Percentiles rank a stretch among this genome's conserved stretches.
Conservation (phyloP, 2,113 vertebrate genomes). For the Gracilinanus agilis region DNA sequence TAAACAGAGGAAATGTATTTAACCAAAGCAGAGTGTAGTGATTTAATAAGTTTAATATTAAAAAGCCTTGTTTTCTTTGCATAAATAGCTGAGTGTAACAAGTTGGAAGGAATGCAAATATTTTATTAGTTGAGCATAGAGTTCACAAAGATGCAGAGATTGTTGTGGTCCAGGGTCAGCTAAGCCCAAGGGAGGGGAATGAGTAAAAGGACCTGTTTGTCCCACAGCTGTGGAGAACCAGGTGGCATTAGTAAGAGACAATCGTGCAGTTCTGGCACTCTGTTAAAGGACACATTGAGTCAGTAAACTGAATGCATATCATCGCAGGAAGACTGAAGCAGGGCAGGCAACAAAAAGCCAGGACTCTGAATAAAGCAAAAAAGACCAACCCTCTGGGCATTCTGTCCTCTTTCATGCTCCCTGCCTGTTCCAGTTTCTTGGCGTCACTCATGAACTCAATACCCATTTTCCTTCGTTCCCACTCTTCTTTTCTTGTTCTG, state of each 20-base stretch:
- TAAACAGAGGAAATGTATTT: constrained; percentile 54
- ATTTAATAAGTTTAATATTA: constrained; percentile 18
- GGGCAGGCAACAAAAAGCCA: constrained; percentile 78
- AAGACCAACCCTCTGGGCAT: constrained; percentile 86
- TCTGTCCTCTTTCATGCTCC: constrained; percentile 84
- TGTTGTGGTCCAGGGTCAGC: constrained; percentile 52
- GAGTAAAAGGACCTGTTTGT: constrained; percentile 56
- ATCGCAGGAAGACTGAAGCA: constrained; percentile 78
- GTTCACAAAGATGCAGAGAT: constrained; percentile 75
- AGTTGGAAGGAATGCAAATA: constrained; percentile 66
- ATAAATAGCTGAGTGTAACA: constrained; percentile 43
- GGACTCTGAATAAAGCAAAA: constrained; percentile 78
- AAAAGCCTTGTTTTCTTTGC: constrained; percentile 41
- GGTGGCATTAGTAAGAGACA: constrained; percentile 78
- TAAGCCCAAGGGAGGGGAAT: constrained; percentile 72
- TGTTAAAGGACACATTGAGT: constrained; percentile 56
- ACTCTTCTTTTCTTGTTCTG: constrained; percentile 88
- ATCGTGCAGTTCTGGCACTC: constrained; percentile 60
- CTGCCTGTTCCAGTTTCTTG: constrained; percentile 85
- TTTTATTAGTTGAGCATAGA: constrained; percentile 79
- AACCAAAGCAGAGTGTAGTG: constrained; percentile 54
- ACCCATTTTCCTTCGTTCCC: constrained; percentile 90
- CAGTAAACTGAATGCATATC: constrained; percentile 66
- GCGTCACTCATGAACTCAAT: constrained; percentile 89
- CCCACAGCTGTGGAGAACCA: constrained; percentile 31